A percentile compares a stretch with the other conserved stretches of the same genome.
Conservation (phyloP, 2,797 vertebrate species). For the Glyptemys insculpta region DNA sequence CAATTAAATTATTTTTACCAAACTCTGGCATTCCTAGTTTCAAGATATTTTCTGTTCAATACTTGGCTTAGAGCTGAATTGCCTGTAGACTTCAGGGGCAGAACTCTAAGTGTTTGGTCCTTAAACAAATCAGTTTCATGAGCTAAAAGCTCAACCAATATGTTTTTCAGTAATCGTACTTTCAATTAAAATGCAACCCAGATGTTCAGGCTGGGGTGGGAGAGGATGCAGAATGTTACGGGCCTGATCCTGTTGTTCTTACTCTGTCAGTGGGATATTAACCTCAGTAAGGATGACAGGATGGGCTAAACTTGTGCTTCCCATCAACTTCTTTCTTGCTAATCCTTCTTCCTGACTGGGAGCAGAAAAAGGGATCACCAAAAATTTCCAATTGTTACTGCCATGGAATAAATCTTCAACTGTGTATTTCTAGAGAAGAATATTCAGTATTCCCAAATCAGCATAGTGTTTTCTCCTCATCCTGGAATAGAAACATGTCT, state of each 20-base stretch:
- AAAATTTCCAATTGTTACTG: neutral
- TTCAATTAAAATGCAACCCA: neutral
- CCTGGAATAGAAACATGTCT: neutral
- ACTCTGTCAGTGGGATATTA: neutral
- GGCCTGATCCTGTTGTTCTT: fast-evolving
- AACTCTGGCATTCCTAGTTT: neutral
- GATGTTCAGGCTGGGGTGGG: neutral
- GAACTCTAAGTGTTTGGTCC: neutral
- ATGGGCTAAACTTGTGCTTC: neutral
- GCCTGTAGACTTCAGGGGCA: neutral
- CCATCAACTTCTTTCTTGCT: neutral
- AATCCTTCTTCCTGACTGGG: neutral
- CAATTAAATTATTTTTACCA: neutral
- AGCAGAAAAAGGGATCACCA: neutral
- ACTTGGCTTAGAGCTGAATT: neutral
- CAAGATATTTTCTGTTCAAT: neutral
- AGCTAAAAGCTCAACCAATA: neutral
- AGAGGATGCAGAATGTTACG: fast-evolving
- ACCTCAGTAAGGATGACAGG: neutral
- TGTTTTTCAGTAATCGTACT: neutral
- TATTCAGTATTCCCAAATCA: neutral
- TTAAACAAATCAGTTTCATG: neutral
- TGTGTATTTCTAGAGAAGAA: neutral
- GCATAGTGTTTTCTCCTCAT: neutral
- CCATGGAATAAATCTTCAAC: neutral